These are phyloP conservation scores for Tapirus terrestris DNA, from an alignment of 2,113 vertebrate species.

Conservation along the genomic window DNA sequence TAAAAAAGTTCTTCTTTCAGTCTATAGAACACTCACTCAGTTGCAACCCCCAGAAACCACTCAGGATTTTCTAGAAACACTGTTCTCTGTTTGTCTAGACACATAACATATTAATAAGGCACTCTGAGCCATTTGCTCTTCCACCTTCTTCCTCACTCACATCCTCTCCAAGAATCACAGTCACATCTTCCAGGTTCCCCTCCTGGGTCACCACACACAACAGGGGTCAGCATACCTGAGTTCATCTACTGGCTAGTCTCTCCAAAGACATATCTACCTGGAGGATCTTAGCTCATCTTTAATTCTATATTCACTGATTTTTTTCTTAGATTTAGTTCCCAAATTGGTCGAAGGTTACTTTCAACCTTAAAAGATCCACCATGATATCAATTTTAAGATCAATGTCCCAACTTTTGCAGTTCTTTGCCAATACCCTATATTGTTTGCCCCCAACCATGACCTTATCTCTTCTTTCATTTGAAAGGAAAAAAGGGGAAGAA, in stretches of 20 bases:
- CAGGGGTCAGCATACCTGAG: background rate
- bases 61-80: background rate
- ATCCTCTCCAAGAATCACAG: background rate
- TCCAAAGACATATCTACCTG: background rate
- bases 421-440: background rate
- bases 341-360: background rate
- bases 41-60: background rate
- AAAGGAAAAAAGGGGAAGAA: background rate
- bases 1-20: background rate
- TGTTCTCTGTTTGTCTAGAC: background rate
- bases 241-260: background rate
- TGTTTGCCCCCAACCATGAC: background rate
- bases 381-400: constrained; percentile 14
- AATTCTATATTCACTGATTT: background rate
- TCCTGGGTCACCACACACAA: background rate
- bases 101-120: background rate
- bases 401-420: background rate
- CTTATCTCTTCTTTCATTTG: background rate
- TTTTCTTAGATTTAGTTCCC: background rate
- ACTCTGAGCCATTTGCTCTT: background rate
- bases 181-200: background rate
- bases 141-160: background rate
- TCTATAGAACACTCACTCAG: background rate
- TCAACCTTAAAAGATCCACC: background rate
- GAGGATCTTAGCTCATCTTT: background rate